phyloP scores from a whole-genome alignment of 2,797 vertebrate genomes.

The Leptoclinus maculatus region DNA sequence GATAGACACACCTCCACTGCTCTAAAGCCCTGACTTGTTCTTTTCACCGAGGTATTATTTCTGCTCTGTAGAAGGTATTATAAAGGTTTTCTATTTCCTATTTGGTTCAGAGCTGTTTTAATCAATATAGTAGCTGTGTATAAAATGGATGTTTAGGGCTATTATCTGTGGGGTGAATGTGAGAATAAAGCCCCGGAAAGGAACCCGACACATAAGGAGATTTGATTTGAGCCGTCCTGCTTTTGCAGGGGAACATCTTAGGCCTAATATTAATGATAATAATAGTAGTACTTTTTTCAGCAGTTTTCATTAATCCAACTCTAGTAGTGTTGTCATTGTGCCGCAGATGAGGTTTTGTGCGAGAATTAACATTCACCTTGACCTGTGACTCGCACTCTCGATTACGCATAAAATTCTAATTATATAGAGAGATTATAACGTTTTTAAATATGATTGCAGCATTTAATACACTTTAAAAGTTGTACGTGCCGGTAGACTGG shows the following conservation, averaged over 20 bases:
- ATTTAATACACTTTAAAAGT: slow-evolving; percentile 91
- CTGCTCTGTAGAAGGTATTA: slow-evolving; percentile 15
- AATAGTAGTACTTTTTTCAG: slow-evolving; percentile 65
- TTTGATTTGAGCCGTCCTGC: slow-evolving; percentile 64
- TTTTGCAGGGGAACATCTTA: slow-evolving; percentile 74
- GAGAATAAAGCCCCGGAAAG: slow-evolving; percentile 50
- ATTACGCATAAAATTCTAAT: slow-evolving; percentile 88
- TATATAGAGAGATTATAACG: slow-evolving; percentile 87
- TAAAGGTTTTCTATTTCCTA: slow-evolving; percentile 18
- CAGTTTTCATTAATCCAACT: slow-evolving; percentile 80
- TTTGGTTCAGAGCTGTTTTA: slow-evolving; percentile 33
- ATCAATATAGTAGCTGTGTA: slow-evolving; percentile 54
- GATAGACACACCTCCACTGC: not conserved
- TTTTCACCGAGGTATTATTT: slow-evolving; percentile 3
- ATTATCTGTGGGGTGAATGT: slow-evolving; percentile 41
- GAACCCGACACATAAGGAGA: slow-evolving; percentile 43
- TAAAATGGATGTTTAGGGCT: slow-evolving; percentile 30
- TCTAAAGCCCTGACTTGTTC: not conserved
- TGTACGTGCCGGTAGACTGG: slow-evolving; percentile 80
- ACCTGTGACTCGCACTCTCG: slow-evolving; percentile 83
- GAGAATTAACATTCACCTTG: slow-evolving; percentile 87
- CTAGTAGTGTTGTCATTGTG: slow-evolving; percentile 77
- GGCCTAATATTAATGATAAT: slow-evolving; percentile 69
- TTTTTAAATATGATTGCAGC: slow-evolving; percentile 89
- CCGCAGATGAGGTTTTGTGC: slow-evolving; percentile 77